Evolutionary conservation across 2,888 invertebrate species (phyloP).

Genomic region (Eilema griseolum): DNA sequence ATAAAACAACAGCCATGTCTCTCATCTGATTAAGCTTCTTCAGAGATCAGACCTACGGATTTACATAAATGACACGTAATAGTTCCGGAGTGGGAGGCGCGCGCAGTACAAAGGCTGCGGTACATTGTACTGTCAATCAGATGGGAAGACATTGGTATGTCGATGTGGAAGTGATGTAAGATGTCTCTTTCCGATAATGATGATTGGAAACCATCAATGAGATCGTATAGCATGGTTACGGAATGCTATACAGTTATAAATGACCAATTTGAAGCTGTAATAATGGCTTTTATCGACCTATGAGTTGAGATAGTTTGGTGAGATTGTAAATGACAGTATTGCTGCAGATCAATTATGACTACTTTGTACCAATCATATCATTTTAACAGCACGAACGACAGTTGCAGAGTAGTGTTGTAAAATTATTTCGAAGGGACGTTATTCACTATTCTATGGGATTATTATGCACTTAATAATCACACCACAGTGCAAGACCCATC

Average conservation of each 20-base stretch:
- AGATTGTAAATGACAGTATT: neutral
- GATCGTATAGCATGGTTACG: constrained; percentile 3
- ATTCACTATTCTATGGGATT: neutral
- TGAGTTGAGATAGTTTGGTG: neutral
- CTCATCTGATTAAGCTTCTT: neutral
- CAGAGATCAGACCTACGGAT: neutral
- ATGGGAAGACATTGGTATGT: constrained; percentile 17
- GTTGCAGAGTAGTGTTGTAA: neutral
- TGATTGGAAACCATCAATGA: constrained; percentile 7
- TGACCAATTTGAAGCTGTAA: constrained; percentile 1
- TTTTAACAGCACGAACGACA: neutral
- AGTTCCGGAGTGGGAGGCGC: constrained; percentile 2
- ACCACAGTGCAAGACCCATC: too few relatives aligned
- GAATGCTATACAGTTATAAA: neutral
- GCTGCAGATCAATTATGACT: neutral
- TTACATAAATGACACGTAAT: constrained; percentile 5
- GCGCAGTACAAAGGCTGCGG: constrained; percentile 7
- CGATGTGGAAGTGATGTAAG: constrained; percentile 14
- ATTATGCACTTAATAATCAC: too few relatives aligned
- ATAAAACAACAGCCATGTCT: neutral
- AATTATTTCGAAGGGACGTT: neutral
- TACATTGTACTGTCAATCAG: constrained; percentile 11
- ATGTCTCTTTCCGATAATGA: constrained; percentile 10
- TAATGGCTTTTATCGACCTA: neutral
- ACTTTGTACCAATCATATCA: neutral